Percentiles rank a stretch among this genome's conserved stretches.
Evolutionary conservation across 1,140 invertebrate species (phyloP).

Genomic region (Apis dorsata): DNA sequence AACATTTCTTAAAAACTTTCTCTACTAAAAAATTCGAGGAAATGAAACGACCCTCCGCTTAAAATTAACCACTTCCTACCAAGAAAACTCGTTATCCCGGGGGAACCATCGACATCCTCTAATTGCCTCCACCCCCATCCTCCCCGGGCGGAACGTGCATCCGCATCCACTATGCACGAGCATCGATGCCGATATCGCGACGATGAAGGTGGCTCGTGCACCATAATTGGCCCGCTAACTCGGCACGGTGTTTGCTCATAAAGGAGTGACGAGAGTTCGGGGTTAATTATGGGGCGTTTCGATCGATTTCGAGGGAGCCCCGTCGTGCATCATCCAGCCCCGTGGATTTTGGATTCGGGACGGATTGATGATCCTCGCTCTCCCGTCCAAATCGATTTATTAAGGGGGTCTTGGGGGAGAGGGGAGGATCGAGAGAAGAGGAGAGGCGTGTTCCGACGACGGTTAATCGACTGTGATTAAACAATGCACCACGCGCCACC

Average conservation of each 20-base stretch:
- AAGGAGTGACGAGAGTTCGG: constrained; percentile 8
- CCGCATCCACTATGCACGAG: constrained; percentile 1
- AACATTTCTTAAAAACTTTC: no score
- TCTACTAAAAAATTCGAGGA: no score
- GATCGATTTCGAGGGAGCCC: no score
- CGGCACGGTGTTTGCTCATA: constrained; percentile 33
- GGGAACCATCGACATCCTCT: not conserved
- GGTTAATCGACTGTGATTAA: constrained; percentile 60
- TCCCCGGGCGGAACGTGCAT: not conserved
- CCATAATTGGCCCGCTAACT: constrained; percentile 38
- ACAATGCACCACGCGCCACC: constrained; percentile 48
- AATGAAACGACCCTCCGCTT: no score
- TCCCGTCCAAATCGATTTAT: constrained; percentile 49
- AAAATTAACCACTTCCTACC: no score
- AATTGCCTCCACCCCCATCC: not conserved
- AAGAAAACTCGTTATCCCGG: not conserved
- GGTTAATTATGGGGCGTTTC: constrained; percentile 35
- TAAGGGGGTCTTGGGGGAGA: constrained; percentile 2
- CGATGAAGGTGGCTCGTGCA: not conserved
- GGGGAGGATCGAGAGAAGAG: no score
- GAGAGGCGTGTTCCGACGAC: no score
- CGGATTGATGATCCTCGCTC: constrained; percentile 32
- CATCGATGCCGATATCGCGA: constrained; percentile 3
- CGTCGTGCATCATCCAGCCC: no score
- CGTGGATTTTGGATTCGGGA: not conserved